Evolutionary conservation across 2,888 invertebrate genomes (phyloP).

Genomic region (Xestobium rufovillosum): DNA sequence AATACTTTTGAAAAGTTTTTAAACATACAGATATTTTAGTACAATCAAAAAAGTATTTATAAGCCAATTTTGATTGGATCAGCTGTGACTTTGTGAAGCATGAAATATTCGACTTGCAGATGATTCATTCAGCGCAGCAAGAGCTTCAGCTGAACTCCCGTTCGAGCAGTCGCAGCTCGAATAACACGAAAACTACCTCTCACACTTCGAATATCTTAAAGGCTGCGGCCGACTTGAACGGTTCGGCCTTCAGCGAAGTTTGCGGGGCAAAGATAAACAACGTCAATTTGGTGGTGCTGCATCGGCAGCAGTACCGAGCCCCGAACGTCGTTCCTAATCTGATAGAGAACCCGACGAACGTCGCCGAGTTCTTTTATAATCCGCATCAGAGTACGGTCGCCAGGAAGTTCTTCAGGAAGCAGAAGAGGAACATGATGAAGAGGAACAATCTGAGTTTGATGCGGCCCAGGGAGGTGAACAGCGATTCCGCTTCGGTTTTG

Average conservation of each 20-base stretch:
- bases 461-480: constrained; percentile 43
- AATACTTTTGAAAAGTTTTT: too few relatives aligned
- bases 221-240: constrained; percentile 54
- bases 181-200: constrained; percentile 58
- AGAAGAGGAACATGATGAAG: constrained; percentile 61
- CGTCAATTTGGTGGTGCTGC: constrained; percentile 62
- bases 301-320: constrained; percentile 65
- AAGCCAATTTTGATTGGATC: too few relatives aligned
- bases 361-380: constrained; percentile 81
- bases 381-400: constrained; percentile 91
- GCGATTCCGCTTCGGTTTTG: constrained; percentile 47
- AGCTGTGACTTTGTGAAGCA: too few relatives aligned
- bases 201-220: constrained; percentile 58
- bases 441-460: constrained; percentile 65
- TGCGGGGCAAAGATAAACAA: constrained; percentile 47
- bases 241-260: constrained; percentile 45
- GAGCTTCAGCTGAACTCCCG: constrained; percentile 42
- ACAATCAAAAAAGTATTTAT: too few relatives aligned
- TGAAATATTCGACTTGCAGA: too few relatives aligned
- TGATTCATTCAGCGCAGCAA: background rate
- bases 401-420: constrained; percentile 85
- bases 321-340: constrained; percentile 49
- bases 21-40: too few relatives aligned
- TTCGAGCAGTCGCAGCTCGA: constrained; percentile 60
- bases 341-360: constrained; percentile 50